phyloP scores from a whole-genome alignment of 2,113 vertebrate genomes.

The Nycticebus coucang region DNA sequence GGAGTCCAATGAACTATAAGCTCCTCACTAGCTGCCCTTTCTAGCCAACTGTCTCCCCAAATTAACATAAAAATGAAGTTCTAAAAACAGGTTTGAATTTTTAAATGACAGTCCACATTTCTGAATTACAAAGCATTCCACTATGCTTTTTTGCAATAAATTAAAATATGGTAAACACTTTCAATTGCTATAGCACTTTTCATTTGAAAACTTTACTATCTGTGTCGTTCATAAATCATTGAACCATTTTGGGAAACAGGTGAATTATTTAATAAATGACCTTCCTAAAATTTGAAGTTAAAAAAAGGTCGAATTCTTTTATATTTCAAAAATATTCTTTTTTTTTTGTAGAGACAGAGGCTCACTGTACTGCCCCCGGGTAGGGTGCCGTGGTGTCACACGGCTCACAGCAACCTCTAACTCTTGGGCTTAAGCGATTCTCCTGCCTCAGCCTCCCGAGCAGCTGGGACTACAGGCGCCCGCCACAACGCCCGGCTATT shows the following conservation, averaged over 20 bases:
- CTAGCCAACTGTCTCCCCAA: not conserved
- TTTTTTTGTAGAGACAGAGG: too few relatives aligned
- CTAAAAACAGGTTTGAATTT: not conserved
- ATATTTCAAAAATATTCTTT: not conserved
- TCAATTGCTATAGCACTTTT: not conserved
- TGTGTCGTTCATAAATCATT: constrained; percentile 15
- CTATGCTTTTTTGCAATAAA: not conserved
- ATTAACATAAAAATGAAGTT: constrained; percentile 50
- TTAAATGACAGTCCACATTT: constrained; percentile 4
- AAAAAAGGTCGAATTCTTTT: constrained; percentile 4
- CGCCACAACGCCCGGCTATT: too few relatives aligned
- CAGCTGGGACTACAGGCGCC: too few relatives aligned
- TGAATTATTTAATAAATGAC: not conserved
- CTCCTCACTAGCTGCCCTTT: not conserved
- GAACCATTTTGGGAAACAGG: constrained; percentile 4
- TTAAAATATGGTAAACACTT: not conserved
- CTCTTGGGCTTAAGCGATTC: too few relatives aligned
- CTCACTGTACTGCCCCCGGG: too few relatives aligned
- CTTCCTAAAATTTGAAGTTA: not conserved
- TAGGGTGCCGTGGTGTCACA: too few relatives aligned
- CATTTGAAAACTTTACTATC: not conserved
- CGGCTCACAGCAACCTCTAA: too few relatives aligned
- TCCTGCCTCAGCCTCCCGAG: too few relatives aligned
- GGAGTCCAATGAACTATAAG: not conserved
- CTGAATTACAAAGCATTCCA: not conserved